Evolutionary conservation across 2,113 vertebrate species (phyloP).

Genomic region (Anarhynchus alexandrinus): DNA sequence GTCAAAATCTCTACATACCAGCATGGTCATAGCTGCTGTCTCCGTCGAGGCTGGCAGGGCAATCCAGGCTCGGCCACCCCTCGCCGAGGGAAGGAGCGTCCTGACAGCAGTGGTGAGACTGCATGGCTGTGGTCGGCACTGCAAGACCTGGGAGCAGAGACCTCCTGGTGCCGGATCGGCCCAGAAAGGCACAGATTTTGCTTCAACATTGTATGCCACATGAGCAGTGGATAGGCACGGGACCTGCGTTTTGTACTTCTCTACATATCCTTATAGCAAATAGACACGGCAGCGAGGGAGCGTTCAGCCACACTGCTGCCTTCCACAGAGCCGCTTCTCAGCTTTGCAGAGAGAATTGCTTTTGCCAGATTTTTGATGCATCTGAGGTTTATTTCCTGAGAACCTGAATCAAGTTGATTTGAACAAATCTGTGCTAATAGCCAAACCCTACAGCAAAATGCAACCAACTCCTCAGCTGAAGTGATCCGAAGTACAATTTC

Average conservation of each 20-base stretch:
- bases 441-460: background rate
- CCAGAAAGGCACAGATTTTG: background rate
- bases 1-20: background rate
- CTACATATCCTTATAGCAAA: background rate
- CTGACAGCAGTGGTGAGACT: too few species aligned
- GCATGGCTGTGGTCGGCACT: too few species aligned
- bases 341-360: background rate
- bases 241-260: background rate
- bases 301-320: background rate
- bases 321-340: background rate
- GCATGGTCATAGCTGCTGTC: too few species aligned
- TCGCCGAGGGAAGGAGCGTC: too few species aligned
- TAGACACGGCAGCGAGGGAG: accelerated
- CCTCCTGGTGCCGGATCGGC: background rate
- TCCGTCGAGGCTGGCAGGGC: too few species aligned
- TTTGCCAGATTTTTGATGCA: background rate
- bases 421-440: background rate
- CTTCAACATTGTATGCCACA: background rate
- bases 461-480: background rate
- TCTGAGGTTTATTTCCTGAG: background rate
- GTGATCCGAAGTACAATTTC: background rate
- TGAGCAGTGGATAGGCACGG: background rate
- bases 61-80: too few species aligned
- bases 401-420: background rate
- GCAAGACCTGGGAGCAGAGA: background rate